These are phyloP conservation scores for Chromoteleia sp. DNA, from an alignment of 2,888 invertebrate species.

Conservation along the genomic window DNA sequence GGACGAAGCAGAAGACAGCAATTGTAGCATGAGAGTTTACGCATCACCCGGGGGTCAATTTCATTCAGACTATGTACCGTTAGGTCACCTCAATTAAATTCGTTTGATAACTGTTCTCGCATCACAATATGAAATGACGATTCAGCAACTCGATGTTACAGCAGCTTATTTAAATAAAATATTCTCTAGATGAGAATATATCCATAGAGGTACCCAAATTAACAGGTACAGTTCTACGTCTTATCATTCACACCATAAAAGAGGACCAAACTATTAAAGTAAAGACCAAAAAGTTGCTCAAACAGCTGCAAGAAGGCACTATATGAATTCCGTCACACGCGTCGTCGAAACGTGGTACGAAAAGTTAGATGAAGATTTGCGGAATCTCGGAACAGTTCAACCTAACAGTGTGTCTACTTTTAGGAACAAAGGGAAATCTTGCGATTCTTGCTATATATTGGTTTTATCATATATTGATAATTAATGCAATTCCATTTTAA, in stretches of 20 bases:
- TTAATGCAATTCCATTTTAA: too few species aligned
- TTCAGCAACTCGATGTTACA: background rate
- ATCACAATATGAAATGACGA: background rate
- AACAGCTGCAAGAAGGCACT: background rate
- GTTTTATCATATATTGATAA: too few species aligned
- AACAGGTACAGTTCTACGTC: background rate
- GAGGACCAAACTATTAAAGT: too few species aligned
- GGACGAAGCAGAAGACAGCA: too few species aligned
- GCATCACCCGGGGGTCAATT: background rate
- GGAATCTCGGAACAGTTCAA: constrained; percentile 17
- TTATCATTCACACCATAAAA: background rate
- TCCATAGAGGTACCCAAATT: constrained; percentile 1
- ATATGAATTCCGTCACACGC: constrained; percentile 18
- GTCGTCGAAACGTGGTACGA: constrained; percentile 25
- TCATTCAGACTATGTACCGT: background rate
- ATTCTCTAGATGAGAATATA: background rate
- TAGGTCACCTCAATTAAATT: background rate
- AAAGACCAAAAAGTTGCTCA: too few species aligned
- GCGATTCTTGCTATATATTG: too few species aligned
- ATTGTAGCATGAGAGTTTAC: background rate
- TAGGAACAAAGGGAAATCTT: constrained; percentile 9
- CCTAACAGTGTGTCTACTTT: constrained; percentile 21
- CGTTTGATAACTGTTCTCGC: background rate
- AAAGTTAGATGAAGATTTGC: constrained; percentile 6
- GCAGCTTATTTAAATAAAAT: constrained; percentile 7